A percentile compares a stretch with the other conserved stretches of the same genome.
Evolutionary conservation across 2,797 vertebrate species (phyloP).

Genomic region (Megalops cyprinoides): DNA sequence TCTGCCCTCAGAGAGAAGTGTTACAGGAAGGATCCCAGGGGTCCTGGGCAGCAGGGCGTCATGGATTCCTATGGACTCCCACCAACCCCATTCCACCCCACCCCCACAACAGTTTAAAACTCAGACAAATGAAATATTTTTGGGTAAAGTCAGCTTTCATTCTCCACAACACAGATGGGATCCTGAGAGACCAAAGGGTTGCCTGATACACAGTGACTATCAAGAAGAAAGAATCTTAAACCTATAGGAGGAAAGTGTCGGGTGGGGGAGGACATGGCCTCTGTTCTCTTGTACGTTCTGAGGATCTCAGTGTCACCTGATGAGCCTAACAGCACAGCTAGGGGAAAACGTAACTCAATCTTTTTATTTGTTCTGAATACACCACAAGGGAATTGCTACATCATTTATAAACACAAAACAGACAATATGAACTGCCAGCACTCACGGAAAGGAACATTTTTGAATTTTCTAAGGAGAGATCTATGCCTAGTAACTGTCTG

Average conservation of each 20-base stretch:
- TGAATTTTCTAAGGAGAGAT: too few species aligned
- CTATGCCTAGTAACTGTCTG: too few species aligned
- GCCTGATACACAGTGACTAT: conserved; percentile 8
- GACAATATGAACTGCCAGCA: too few species aligned
- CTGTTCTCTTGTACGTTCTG: background rate
- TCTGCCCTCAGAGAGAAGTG: background rate
- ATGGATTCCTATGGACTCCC: background rate
- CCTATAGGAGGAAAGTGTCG: background rate
- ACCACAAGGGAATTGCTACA: too few species aligned
- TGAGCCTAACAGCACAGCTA: background rate
- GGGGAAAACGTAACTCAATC: background rate
- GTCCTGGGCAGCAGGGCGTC: background rate
- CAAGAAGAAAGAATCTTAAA: conserved; percentile 10
- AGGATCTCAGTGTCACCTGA: background rate
- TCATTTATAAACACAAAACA: too few species aligned
- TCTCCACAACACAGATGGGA: background rate
- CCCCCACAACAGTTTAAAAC: background rate
- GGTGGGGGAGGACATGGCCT: background rate
- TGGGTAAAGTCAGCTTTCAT: background rate
- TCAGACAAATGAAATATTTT: background rate
- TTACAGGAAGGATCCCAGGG: background rate
- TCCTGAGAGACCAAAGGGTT: background rate
- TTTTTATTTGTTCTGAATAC: too few species aligned
- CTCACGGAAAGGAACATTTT: too few species aligned
- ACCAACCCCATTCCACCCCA: too few species aligned